Base-by-base conservation (phyloP, 2,888 invertebrate genomes). In the Orthonevra nobilis region DNA sequence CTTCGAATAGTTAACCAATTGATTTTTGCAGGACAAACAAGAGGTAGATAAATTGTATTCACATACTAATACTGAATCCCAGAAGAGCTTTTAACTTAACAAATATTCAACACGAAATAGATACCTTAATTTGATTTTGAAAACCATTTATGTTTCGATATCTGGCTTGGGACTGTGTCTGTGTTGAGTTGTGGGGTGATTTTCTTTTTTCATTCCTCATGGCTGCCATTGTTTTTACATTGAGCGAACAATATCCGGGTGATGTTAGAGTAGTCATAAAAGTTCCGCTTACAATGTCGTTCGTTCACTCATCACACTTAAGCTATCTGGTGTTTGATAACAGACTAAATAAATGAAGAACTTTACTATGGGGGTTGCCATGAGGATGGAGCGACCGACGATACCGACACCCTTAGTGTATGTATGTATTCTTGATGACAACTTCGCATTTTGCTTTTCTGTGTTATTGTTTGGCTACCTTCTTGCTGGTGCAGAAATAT, bases 81-180 rank as follows among this genome's bases (percentile, higher is more conserved):
- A 4, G 23, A 60, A 14, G 44, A 52, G 38, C 52, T 74, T 73
- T 66, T 68, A 60, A 60, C 52, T 66, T 60, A 46, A 32, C 66
- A 74, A 74, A 60, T 60, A 60, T 66, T 60, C 66, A 60, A 74
- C 56, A 50, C 50, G 46, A 58, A 73, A 64, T 64, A 50, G 64
- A 48, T 58, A 42, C 56, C 72, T 64, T 73, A 58, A 73, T 64
- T 73, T 64, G 64, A 73, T 73, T 73, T 73, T 5, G 50, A 73
- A 64, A 73, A 44, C 72, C 72, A 63, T 64, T 73, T 73, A 64
- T 58, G 42, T 56, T 26, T 34, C 32, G 19, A 7, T 50, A 58
- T 73, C 56, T 32, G 63, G 9, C 19, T 32, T 46, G 34, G 17
- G 32, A 64, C n/a, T n/a, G n/a, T n/a, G n/a, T n/a, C n/a, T n/a